A percentile compares a stretch with the other conserved stretches of the same genome.
phyloP scores from a whole-genome alignment of 1,140 invertebrate genomes.

The Apocrypta bakeri region DNA sequence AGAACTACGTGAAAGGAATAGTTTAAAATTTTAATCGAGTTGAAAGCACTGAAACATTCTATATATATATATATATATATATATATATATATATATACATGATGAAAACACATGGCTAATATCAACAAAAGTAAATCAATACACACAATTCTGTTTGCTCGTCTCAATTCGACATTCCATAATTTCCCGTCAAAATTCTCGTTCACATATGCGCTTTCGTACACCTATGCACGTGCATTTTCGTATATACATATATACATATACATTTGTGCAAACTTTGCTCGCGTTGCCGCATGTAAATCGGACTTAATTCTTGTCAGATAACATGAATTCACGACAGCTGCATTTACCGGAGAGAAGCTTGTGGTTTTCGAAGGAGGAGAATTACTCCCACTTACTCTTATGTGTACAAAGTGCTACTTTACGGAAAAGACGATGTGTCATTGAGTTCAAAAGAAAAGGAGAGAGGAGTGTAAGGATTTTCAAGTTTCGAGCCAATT shows the following conservation, averaged over 20 bases:
- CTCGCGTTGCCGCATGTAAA: slow-evolving; percentile 27
- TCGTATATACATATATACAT: too few species aligned
- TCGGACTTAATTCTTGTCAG: slow-evolving; percentile 35
- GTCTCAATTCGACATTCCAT: slow-evolving; percentile 1
- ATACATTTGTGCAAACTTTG: slow-evolving; percentile 43
- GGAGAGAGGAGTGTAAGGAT: not conserved
- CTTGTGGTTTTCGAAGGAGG: slow-evolving; percentile 23
- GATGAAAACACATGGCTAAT: not conserved
- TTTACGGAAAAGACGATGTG: slow-evolving; percentile 3
- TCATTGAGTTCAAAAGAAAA: not conserved
- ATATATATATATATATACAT: not conserved
- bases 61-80: too few species aligned
- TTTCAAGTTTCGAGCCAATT: too few species aligned
- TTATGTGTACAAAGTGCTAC: slow-evolving; percentile 6
- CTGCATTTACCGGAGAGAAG: not conserved
- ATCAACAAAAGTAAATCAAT: slow-evolving; percentile 5
- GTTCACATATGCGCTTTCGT: not conserved
- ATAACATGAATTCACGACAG: slow-evolving; percentile 4
- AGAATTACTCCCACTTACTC: slow-evolving; percentile 9
- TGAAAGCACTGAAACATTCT: not conserved
- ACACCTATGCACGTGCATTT: not conserved
- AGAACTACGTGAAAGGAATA: not conserved
- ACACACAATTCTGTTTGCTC: not conserved
- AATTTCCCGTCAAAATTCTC: slow-evolving; percentile 8
- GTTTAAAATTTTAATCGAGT: not conserved